A percentile compares a stretch with the other conserved stretches of the same genome.
Conservation (phyloP, 64 coral and sea anemone species). For the Montipora foliosa region DNA sequence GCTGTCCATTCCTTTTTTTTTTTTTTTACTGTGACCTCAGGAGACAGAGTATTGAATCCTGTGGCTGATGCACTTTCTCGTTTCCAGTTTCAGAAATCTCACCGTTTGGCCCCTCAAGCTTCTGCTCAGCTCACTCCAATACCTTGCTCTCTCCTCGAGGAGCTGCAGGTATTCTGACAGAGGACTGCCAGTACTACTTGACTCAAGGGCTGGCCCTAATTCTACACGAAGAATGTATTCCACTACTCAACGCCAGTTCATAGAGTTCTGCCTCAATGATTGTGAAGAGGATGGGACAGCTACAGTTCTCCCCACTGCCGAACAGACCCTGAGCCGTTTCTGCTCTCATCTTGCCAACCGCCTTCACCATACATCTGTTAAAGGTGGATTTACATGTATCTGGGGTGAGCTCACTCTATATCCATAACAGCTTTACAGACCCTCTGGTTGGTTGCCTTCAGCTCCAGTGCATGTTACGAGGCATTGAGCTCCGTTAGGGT, state of each 20-base stretch:
- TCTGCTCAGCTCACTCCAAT: neutral
- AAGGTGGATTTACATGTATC: neutral
- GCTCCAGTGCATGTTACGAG: neutral
- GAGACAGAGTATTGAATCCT: neutral
- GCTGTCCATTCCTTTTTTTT: neutral
- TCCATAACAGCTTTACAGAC: neutral
- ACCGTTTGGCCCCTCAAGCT: neutral
- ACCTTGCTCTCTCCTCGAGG: neutral
- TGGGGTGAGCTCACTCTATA: neutral
- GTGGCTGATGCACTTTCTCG: neutral
- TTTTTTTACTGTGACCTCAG: neutral
- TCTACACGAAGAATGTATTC: neutral
- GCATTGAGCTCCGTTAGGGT: neutral
- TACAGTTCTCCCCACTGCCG: neutral
- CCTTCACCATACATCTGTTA: neutral
- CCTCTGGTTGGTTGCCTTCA: conserved; percentile 1
- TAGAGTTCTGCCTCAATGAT: neutral
- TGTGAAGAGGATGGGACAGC: neutral
- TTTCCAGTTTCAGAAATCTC: neutral
- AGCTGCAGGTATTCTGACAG: neutral
- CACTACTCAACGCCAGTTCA: neutral
- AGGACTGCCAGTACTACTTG: neutral
- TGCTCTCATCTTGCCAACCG: neutral
- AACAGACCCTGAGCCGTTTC: neutral
- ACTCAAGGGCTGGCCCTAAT: neutral